phyloP scores from a whole-genome alignment of 1,140 invertebrate species.

The Drosophila saltans region DNA sequence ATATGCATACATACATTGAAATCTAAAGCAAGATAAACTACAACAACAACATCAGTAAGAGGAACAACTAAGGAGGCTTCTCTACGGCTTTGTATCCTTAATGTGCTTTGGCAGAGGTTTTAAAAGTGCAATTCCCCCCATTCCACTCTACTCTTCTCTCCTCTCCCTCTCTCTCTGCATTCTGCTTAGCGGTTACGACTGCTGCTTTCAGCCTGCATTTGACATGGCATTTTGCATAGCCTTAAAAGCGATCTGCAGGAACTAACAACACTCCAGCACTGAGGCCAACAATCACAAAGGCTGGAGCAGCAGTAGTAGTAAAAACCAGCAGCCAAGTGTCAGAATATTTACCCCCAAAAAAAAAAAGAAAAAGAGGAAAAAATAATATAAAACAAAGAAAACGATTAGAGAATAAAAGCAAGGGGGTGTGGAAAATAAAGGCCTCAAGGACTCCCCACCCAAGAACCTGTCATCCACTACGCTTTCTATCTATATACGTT shows the following conservation, averaged over 20 bases:
- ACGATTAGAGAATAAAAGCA: neutral
- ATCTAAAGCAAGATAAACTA: conserved; percentile 51
- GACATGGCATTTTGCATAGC: conserved; percentile 60
- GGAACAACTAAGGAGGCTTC: conserved; percentile 33
- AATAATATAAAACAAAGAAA: neutral
- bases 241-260: conserved; percentile 36
- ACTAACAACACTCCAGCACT: conserved; percentile 39
- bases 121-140: conserved; percentile 33
- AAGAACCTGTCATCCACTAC: conserved; percentile 40
- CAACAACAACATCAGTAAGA: conserved; percentile 47
- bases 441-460: conserved; percentile 56
- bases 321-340: conserved; percentile 64
- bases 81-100: conserved; percentile 48
- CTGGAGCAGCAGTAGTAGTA: conserved; percentile 26
- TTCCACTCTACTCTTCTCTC: neutral
- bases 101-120: conserved; percentile 63
- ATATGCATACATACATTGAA: conserved; percentile 42
- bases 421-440: conserved; percentile 17
- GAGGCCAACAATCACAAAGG: conserved; percentile 56
- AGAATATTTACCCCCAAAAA: conserved; percentile 58
- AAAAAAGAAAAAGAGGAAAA: neutral
- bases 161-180: neutral
- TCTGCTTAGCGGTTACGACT: conserved; percentile 24
- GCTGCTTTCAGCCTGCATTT: conserved; percentile 57
- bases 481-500: conserved; percentile 20